These are phyloP conservation scores for Hestina assimilis DNA, from an alignment of 1,140 invertebrate genomes.

Conservation along the genomic window DNA sequence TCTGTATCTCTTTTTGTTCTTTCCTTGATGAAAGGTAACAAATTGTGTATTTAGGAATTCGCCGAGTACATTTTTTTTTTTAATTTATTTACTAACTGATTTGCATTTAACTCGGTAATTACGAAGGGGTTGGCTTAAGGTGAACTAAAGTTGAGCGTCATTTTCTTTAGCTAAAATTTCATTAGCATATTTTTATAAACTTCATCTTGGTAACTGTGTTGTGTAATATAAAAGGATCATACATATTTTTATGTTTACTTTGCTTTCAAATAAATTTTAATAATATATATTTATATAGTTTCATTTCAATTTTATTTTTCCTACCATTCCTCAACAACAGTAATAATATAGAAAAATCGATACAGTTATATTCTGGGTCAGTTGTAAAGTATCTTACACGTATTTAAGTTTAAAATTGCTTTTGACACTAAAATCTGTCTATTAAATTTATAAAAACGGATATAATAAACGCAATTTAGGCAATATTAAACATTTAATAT, in stretches of 20 bases:
- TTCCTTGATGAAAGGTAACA: slow-evolving; percentile 53
- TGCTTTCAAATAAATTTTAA: too few species aligned
- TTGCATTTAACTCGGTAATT: slow-evolving; percentile 62
- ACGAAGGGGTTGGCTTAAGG: slow-evolving; percentile 37
- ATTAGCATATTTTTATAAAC: slow-evolving; percentile 26
- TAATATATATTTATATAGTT: too few species aligned
- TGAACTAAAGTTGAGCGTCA: slow-evolving; percentile 28
- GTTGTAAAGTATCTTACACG: too few species aligned
- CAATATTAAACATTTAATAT: too few species aligned
- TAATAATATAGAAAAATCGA: too few species aligned
- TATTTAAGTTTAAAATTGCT: too few species aligned
- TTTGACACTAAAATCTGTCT: too few species aligned
- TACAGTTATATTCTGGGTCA: too few species aligned
- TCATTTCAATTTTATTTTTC: too few species aligned
- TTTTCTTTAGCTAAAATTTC: slow-evolving; percentile 27
- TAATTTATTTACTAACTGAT: slow-evolving; percentile 43
- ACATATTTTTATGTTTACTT: background rate
- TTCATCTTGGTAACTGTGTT: background rate
- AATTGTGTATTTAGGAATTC: slow-evolving; percentile 54
- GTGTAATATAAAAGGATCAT: background rate
- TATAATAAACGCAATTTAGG: too few species aligned
- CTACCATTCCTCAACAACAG: too few species aligned
- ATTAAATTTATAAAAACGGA: too few species aligned
- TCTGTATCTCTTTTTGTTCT: slow-evolving; percentile 40
- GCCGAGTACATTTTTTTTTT: slow-evolving; percentile 41